Evolutionary conservation across 2,113 vertebrate species (phyloP).

Genomic region (Casuarius casuarius): DNA sequence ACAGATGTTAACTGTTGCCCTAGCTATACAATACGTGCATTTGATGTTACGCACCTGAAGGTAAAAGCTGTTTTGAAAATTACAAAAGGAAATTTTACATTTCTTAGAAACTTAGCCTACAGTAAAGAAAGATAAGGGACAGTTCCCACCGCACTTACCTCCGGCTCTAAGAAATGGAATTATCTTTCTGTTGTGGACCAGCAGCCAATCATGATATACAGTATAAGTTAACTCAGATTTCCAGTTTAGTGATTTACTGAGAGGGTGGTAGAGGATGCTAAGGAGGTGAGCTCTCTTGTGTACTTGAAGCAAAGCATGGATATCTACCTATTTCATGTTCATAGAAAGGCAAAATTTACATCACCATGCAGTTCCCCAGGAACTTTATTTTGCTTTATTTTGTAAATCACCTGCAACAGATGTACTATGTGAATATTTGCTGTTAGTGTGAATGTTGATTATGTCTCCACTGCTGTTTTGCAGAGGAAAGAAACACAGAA

Average conservation of each 20-base stretch:
- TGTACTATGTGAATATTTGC: neutral
- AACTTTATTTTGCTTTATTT: neutral
- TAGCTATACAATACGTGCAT: constrained; percentile 78
- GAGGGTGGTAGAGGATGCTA: neutral
- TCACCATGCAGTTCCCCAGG: neutral
- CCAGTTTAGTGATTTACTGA: neutral
- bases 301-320: neutral
- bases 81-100: neutral
- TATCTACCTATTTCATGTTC: neutral
- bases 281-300: neutral
- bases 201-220: neutral
- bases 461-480: neutral
- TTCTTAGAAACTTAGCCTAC: neutral
- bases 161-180: neutral
- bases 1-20: constrained; percentile 68
- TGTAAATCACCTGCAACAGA: neutral
- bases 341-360: neutral
- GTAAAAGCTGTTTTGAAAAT: constrained; percentile 67
- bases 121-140: neutral
- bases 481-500: constrained; percentile 87
- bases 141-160: neutral
- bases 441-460: neutral
- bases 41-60: constrained; percentile 87
- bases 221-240: neutral
- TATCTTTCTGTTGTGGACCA: neutral